These are phyloP conservation scores for Drosophila malerkotliana DNA, from an alignment of 1,140 invertebrate genomes.

Conservation along the genomic window DNA sequence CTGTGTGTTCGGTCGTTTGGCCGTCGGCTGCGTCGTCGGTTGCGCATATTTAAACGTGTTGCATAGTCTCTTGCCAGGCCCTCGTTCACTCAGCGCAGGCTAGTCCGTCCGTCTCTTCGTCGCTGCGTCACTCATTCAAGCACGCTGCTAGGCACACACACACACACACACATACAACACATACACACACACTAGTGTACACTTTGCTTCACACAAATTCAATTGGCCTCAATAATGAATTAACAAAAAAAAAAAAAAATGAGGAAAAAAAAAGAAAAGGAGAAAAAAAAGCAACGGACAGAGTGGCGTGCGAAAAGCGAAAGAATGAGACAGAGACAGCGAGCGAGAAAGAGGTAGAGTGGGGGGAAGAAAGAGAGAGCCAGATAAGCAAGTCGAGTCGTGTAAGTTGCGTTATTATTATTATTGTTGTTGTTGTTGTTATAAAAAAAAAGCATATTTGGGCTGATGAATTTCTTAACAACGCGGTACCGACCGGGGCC, in stretches of 20 bases:
- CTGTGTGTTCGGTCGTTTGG: slow-evolving; percentile 64
- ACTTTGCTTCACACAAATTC: slow-evolving; percentile 68
- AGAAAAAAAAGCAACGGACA: slow-evolving; percentile 27
- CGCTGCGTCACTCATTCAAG: slow-evolving; percentile 75
- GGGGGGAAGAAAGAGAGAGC: slow-evolving; percentile 18
- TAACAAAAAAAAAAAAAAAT: slow-evolving; percentile 72
- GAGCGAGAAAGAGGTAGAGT: slow-evolving; percentile 17
- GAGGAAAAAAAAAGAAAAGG: slow-evolving; percentile 25
- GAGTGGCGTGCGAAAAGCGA: slow-evolving; percentile 69
- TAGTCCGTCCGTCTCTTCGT: slow-evolving; percentile 51
- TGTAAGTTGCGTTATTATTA: slow-evolving; percentile 59
- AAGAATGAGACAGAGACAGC: slow-evolving; percentile 13
- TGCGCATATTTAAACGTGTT: slow-evolving; percentile 82
- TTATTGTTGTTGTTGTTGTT: slow-evolving; percentile 31
- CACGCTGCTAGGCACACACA: slow-evolving; percentile 66
- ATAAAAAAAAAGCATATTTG: slow-evolving; percentile 13
- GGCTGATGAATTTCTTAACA: slow-evolving; percentile 43
- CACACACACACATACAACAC: slow-evolving; percentile 6
- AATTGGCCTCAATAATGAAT: slow-evolving; percentile 82
- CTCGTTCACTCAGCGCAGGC: slow-evolving; percentile 64
- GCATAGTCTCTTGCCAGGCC: slow-evolving; percentile 78
- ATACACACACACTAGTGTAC: slow-evolving; percentile 5
- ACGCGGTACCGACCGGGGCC: neutral
- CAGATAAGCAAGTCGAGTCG: slow-evolving; percentile 55
- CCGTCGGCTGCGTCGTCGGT: slow-evolving; percentile 66